Percentiles rank a stretch among this genome's conserved stretches.
These are phyloP conservation scores for Siphonodentalium dalli DNA, from an alignment of 2,888 invertebrate species.

Conservation along the genomic window DNA sequence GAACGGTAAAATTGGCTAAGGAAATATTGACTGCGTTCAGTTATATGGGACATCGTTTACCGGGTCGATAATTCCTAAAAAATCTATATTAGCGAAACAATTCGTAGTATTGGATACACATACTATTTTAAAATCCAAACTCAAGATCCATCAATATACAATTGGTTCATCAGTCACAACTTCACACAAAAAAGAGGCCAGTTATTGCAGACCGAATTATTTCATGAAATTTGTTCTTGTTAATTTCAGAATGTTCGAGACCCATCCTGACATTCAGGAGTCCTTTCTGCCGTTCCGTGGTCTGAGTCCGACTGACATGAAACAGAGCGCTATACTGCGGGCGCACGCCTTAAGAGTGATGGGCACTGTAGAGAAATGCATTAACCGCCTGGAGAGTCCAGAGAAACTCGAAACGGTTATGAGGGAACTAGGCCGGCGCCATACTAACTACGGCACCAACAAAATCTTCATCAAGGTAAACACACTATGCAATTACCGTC, in stretches of 20 bases:
- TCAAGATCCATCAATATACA: too few species aligned
- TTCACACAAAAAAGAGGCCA: too few species aligned
- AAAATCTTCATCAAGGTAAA: slow-evolving; percentile 69
- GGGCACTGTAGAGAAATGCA: slow-evolving; percentile 69
- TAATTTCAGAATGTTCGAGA: slow-evolving; percentile 68
- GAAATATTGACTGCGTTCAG: too few species aligned
- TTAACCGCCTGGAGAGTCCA: slow-evolving; percentile 67
- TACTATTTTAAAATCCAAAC: too few species aligned
- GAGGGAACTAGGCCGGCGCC: slow-evolving; percentile 67
- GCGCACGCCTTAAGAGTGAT: slow-evolving; percentile 69
- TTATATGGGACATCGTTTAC: too few species aligned
- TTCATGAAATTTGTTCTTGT: background rate
- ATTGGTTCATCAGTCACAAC: too few species aligned
- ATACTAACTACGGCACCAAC: slow-evolving; percentile 67
- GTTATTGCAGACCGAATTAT: background rate
- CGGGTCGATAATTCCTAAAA: too few species aligned
- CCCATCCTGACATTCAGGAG: slow-evolving; percentile 69
- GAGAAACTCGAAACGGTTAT: slow-evolving; percentile 67
- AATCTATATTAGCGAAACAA: too few species aligned
- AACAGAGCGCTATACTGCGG: slow-evolving; percentile 67
- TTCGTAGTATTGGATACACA: too few species aligned
- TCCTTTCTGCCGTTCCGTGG: slow-evolving; percentile 68
- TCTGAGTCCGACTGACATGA: slow-evolving; percentile 65
- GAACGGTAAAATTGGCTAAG: too few species aligned
- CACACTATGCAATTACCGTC: too few species aligned